These are phyloP conservation scores for Mesembrinibis cayennensis DNA, from an alignment of 2,113 vertebrate species.

Conservation along the genomic window DNA sequence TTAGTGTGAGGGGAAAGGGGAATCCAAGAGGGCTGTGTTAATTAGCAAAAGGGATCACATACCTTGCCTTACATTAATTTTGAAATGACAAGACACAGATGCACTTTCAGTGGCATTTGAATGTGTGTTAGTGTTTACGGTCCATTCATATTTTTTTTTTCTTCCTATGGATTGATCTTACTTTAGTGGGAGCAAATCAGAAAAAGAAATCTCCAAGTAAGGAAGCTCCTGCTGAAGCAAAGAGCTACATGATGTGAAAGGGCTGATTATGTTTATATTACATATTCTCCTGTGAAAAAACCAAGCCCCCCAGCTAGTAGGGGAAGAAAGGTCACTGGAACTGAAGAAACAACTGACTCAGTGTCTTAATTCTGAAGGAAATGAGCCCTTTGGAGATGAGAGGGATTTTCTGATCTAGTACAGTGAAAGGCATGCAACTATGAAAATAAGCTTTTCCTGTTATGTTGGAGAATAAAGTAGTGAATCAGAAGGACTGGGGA, in stretches of 20 bases:
- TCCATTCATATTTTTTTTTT: neutral
- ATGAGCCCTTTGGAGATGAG: conserved; percentile 49
- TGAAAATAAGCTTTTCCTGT: conserved; percentile 33
- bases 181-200: neutral
- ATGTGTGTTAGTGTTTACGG: neutral
- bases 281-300: conserved; percentile 9
- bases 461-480: neutral
- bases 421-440: conserved; percentile 24
- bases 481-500: neutral
- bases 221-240: neutral
- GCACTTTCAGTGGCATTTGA: neutral
- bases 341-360: conserved; percentile 46
- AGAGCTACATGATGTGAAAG: conserved; percentile 31
- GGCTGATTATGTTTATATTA: conserved; percentile 57
- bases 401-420: conserved; percentile 37
- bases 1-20: conserved; percentile 31
- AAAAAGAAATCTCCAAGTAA: neutral
- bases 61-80: conserved; percentile 45
- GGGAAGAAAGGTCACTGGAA: conserved; percentile 35
- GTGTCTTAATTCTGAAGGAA: conserved; percentile 56
- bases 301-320: conserved; percentile 9
- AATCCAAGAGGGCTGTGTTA: conserved; percentile 8
- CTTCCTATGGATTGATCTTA: neutral
- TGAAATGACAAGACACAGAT: conserved; percentile 60
- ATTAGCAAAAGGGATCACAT: conserved; percentile 39